phyloP scores from a whole-genome alignment of 2,888 invertebrate genomes.

The Eilema griseolum region DNA sequence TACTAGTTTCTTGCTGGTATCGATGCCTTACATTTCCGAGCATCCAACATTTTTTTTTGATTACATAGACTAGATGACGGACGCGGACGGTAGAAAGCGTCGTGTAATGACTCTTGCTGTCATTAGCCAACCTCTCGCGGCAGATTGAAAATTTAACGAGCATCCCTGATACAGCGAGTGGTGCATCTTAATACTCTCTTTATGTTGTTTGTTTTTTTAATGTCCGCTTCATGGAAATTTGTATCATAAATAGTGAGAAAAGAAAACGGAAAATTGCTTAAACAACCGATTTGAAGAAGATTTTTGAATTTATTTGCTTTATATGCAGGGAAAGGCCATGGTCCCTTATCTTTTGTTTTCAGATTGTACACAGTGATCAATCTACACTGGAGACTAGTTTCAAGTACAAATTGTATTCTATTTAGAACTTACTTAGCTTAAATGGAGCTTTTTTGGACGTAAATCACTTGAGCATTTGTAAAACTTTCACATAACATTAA shows the following conservation, averaged over 20 bases:
- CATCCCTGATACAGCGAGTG: constrained; percentile 39
- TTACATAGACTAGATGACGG: constrained; percentile 38
- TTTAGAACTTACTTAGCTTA: no score
- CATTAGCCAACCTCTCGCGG: constrained; percentile 54
- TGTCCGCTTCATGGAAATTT: constrained; percentile 15
- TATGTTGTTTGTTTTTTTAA: constrained; percentile 47
- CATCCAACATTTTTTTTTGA: constrained; percentile 38
- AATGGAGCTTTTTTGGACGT: no score
- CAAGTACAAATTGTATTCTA: no score
- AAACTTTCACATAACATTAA: no score
- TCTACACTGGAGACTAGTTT: no score
- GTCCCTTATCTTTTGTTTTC: no score
- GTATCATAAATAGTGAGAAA: background rate
- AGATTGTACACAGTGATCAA: no score
- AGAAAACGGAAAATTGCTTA: background rate
- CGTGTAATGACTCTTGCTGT: constrained; percentile 64
- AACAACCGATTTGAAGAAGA: background rate
- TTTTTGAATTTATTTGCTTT: background rate
- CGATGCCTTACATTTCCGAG: constrained; percentile 28
- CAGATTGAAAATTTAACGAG: constrained; percentile 54
- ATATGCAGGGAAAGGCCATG: background rate
- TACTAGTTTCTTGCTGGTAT: constrained; percentile 1
- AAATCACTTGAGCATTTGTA: no score
- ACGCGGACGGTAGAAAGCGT: constrained; percentile 25
- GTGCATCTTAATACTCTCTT: constrained; percentile 39